Evolutionary conservation across 64 coral and sea anemone genomes (phyloP), one percentile per base, ranked within the genome.

Genomic region (Porites lutea): DNA sequence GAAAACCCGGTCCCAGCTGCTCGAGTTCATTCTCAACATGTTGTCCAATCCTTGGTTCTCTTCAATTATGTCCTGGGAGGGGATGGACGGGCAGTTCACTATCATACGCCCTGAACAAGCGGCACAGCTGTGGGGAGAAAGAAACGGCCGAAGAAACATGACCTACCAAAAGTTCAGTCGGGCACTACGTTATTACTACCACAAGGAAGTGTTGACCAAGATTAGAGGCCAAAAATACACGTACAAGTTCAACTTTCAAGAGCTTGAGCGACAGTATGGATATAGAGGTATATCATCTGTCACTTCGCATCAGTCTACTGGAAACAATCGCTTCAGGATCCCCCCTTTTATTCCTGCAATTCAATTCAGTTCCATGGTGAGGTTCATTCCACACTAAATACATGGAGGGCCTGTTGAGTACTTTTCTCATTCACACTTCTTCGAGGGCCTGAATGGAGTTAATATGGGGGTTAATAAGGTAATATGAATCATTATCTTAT

Each of bases 121-220:
- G 21, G 75, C 88, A 21, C 20, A 16, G 7, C 45, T 89, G 27
- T 89, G 88, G 88, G 88, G 88, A 27, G 47, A 60, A 13, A 89
- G 75, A 6, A 89, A 77, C 68, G 74, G 74, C 13, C 59, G 88
- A 77, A 45, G 57, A 27, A 89, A 89, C 50, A 89, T 89, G 74
- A 89, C 88, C 2, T 89, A 79, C 49, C 74, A 89, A 16, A 79
- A 46, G 19, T 78, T 89, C 20, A 78, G 88, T 73, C 72, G 88
- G 22, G 88, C 88, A 21, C 60, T 89, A 2, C 74, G 88, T 48
- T 77, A 89, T 51, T 89, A 89, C 61, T 89, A 89, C 74, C 64
- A 43, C n/a, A 89, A 89, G 50, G 51, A 65, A 1, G 50, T 79
- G 16, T 23, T 89, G 22, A 66, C 61, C 46, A 89, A 89, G 78